A percentile compares a stretch with the other conserved stretches of the same genome.
Evolutionary conservation across 1,140 invertebrate genomes (phyloP).

Genomic region (Globodera rostochiensis): DNA sequence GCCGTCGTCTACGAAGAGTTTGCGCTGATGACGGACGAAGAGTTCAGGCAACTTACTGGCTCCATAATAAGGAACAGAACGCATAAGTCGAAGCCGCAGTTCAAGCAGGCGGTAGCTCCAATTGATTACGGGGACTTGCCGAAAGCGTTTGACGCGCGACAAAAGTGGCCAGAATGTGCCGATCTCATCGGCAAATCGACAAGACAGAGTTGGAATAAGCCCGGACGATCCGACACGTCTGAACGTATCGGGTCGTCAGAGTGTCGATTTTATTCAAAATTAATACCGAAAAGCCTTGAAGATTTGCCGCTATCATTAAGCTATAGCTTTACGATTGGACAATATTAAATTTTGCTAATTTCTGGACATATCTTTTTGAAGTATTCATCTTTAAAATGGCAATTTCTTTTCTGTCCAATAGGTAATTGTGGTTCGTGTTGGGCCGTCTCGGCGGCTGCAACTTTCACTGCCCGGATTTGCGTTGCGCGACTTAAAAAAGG

Average conservation of each 20-base stretch:
- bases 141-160: constrained; percentile 72
- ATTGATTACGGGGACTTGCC: background rate
- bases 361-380: too few relatives aligned
- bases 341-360: too few relatives aligned
- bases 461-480: constrained; percentile 83
- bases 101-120: background rate
- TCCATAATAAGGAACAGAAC: background rate
- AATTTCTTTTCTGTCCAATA: too few relatives aligned
- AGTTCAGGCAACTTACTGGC: background rate
- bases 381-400: too few relatives aligned
- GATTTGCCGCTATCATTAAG: too few relatives aligned
- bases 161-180: constrained; percentile 76
- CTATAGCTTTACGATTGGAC: too few relatives aligned
- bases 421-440: constrained; percentile 66
- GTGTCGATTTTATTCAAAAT: too few relatives aligned
- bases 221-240: constrained; percentile 68
- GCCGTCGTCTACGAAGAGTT: background rate
- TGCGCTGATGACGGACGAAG: background rate
- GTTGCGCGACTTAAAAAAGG: constrained; percentile 77
- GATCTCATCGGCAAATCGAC: constrained; percentile 70
- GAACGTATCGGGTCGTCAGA: too few relatives aligned
- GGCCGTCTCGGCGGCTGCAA: constrained; percentile 46
- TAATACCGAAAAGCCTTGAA: too few relatives aligned
- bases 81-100: background rate
- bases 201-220: constrained; percentile 67